Base-by-base conservation (phyloP, 1,140 invertebrate genomes). In the Colletes gigas region DNA sequence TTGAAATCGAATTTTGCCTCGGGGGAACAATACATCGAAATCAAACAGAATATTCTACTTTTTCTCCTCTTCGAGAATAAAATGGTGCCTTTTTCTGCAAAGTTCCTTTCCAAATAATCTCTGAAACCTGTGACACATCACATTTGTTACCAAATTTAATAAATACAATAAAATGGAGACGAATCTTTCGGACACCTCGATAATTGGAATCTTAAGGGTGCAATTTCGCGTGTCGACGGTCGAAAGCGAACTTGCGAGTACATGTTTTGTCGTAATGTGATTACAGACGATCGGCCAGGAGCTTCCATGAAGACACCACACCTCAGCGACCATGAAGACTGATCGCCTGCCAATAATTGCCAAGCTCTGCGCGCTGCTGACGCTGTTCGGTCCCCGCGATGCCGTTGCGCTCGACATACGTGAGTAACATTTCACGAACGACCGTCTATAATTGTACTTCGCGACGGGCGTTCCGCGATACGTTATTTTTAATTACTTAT, bases 301-400 rank as follows among this genome's bases (percentile, higher is more conserved):
- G 89, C 83, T 90, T 88, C 89, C 87, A 88, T 91, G 88, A 92
- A 89, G 88, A 86, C 88, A 87, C 86, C 88, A 77, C 83, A 88
- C 78, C 76, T 82, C 84, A 83, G 76, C 86, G 88, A 92, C 90
- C 88, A 92, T 92, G 92, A 90, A 92, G 89, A 91, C 89, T 88
- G 89, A 91, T 90, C 89, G 84, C 87, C 90, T 86, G 85, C 88
- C 88, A 86, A 90, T 87, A 87, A 87, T 86, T 74, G 85, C 83
- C 84, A 88, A 87, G 74, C 77, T 89, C 73, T 89, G 81, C 68
- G 81, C 83, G 14, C 80, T 90, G 83, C 84, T 91, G 83, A 83
- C 86, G 78, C 81, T 92, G 79, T 80, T 91, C 82, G 82, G 87
- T 70, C 82, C 88, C 69, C 81, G 81, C 67, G 81, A 88, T 83